Evolutionary conservation across 2,113 vertebrate genomes (phyloP).

Genomic region (Hydropotes inermis): DNA sequence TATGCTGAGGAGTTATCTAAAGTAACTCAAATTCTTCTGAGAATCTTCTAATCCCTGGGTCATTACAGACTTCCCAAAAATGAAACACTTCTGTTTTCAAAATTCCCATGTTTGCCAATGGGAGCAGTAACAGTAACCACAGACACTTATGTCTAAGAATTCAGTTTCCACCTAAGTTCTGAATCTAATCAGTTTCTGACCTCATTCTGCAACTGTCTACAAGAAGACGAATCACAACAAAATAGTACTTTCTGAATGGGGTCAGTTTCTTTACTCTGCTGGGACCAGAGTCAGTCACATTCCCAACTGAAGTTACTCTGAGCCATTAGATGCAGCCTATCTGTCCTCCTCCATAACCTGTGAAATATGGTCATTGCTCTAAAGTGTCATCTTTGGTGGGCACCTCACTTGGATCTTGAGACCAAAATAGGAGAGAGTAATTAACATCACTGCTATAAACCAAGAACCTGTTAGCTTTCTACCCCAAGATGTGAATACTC

Average conservation of each 20-base stretch:
- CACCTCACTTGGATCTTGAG: neutral
- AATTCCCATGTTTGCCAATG: neutral
- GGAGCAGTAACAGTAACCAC: neutral
- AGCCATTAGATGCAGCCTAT: neutral
- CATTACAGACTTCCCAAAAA: neutral
- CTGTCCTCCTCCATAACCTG: neutral
- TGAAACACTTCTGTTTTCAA: neutral
- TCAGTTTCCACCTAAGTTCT: neutral
- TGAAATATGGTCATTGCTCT: neutral
- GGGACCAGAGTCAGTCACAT: neutral
- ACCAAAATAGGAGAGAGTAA: neutral
- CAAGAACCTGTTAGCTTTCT: neutral
- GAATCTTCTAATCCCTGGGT: neutral
- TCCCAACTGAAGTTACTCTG: neutral
- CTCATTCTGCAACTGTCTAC: neutral
- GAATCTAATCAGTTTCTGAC: neutral
- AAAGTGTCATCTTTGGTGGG: neutral
- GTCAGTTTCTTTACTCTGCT: neutral
- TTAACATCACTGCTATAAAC: neutral
- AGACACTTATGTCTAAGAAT: neutral
- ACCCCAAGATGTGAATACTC: neutral
- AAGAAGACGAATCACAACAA: neutral
- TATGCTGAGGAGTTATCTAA: neutral
- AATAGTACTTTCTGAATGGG: neutral
- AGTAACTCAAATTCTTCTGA: neutral